phyloP scores from a whole-genome alignment of 2,888 invertebrate genomes.

The Agonopterix subpropinquella region DNA sequence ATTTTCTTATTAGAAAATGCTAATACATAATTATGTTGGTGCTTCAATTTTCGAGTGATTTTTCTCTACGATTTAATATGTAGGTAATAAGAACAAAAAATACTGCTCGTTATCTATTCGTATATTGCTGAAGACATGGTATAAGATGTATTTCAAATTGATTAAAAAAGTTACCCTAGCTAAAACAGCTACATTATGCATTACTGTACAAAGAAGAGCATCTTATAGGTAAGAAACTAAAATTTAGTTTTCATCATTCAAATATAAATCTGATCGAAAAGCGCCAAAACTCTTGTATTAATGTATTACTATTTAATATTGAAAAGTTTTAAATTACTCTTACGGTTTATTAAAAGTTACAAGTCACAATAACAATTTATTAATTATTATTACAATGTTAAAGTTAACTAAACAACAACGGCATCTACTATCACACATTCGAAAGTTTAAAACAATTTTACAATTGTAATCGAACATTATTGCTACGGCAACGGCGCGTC shows the following conservation, averaged over 20 bases:
- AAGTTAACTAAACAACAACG: slow-evolving; percentile 77
- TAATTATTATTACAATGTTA: slow-evolving; percentile 53
- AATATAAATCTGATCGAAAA: slow-evolving; percentile 54
- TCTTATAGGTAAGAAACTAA: slow-evolving; percentile 52
- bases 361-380: slow-evolving; percentile 73
- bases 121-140: slow-evolving; percentile 56
- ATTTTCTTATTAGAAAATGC: slow-evolving; percentile 46
- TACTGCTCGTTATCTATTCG: slow-evolving; percentile 47
- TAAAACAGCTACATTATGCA: slow-evolving; percentile 67
- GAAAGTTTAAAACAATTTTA: slow-evolving; percentile 76
- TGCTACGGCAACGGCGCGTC: slow-evolving; percentile 64
- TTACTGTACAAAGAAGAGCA: slow-evolving; percentile 69
- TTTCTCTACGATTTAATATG: slow-evolving; percentile 34
- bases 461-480: slow-evolving; percentile 73
- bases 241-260: slow-evolving; percentile 32
- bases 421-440: slow-evolving; percentile 77
- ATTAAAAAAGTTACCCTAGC: slow-evolving; percentile 73
- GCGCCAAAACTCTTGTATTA: slow-evolving; percentile 44
- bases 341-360: slow-evolving; percentile 69
- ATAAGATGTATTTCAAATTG: slow-evolving; percentile 48
- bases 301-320: slow-evolving; percentile 42
- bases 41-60: slow-evolving; percentile 55
- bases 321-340: slow-evolving; percentile 56
- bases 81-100: slow-evolving; percentile 47
- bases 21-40: slow-evolving; percentile 57